These are phyloP conservation scores for Euphysa ruthae DNA, from an alignment of 30 jellyfish, hydroid and myxozoan genomes.

Conservation along the genomic window DNA sequence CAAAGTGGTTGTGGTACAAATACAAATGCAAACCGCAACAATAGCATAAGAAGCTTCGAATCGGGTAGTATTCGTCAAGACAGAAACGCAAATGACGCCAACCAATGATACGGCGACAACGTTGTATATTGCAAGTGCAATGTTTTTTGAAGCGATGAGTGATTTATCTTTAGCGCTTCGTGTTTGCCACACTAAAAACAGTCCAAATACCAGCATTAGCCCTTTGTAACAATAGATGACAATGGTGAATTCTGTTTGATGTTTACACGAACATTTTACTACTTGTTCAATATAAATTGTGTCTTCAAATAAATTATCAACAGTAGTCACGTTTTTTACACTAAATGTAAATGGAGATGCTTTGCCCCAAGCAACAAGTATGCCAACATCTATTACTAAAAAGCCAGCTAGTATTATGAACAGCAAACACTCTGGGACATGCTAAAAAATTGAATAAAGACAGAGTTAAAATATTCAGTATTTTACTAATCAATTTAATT, in stretches of 20 bases:
- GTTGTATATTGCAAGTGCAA: conserved; percentile 85
- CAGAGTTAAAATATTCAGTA: too few species aligned
- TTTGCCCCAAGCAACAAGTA: conserved; percentile 3
- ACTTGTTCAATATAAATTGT: conserved; percentile 12
- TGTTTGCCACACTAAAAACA: conserved; percentile 89
- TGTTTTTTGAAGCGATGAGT: conserved; percentile 61
- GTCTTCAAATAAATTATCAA: conserved; percentile 9
- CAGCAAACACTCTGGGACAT: conserved; percentile 8
- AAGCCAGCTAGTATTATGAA: background rate
- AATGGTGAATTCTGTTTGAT: conserved; percentile 22
- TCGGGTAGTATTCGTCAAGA: conserved; percentile 41
- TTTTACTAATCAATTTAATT: too few species aligned
- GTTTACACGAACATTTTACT: conserved; percentile 6
- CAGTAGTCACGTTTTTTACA: background rate
- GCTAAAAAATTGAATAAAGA: too few species aligned
- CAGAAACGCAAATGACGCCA: conserved; percentile 72
- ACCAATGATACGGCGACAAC: conserved; percentile 75
- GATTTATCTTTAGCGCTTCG: conserved; percentile 52
- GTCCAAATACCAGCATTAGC: conserved; percentile 60
- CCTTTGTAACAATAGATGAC: conserved; percentile 47
- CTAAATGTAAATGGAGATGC: conserved; percentile 13
- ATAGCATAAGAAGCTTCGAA: conserved; percentile 40
- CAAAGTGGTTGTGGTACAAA: conserved; percentile 62
- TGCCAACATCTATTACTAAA: background rate
- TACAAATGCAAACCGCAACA: conserved; percentile 56